Conservation (phyloP, 2,888 invertebrate species). For the Coremacera marginata region DNA sequence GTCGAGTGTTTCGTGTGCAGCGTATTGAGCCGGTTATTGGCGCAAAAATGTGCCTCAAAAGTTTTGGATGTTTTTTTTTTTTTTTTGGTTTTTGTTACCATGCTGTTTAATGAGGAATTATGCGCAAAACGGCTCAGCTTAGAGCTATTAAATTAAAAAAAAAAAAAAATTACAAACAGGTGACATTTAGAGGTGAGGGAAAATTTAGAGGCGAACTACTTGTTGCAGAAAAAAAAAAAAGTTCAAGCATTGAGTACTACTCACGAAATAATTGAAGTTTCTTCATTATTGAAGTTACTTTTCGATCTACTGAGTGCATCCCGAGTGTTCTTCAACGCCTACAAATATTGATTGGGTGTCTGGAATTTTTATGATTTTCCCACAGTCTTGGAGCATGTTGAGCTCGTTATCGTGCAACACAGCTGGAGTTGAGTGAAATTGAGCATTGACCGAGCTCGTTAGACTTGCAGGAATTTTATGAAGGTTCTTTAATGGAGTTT, state of each 20-base stretch:
- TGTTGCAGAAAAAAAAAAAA: neutral
- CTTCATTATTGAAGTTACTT: too few species aligned
- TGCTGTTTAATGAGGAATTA: neutral
- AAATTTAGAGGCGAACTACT: neutral
- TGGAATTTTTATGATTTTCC: conserved; percentile 26
- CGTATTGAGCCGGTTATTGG: conserved; percentile 32
- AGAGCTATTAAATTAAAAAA: too few species aligned
- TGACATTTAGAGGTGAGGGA: too few species aligned
- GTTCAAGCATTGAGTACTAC: neutral
- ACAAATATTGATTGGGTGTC: neutral
- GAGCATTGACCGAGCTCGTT: neutral
- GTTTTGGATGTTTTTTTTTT: conserved; percentile 16
- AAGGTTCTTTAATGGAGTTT: neutral
- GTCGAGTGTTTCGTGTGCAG: neutral
- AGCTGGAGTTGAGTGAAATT: neutral
- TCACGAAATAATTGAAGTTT: neutral
- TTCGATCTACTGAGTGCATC: neutral
- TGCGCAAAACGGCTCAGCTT: too few species aligned
- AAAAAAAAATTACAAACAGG: too few species aligned
- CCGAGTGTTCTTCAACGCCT: neutral
- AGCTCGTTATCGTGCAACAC: neutral
- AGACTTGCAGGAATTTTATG: too few species aligned
- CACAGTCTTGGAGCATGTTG: neutral
- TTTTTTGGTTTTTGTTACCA: neutral
- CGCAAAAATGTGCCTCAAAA: conserved; percentile 31